Evolutionary conservation across 2,888 invertebrate genomes (phyloP), one percentile per base, ranked within the genome.

Genomic region (Drosophila recens): DNA sequence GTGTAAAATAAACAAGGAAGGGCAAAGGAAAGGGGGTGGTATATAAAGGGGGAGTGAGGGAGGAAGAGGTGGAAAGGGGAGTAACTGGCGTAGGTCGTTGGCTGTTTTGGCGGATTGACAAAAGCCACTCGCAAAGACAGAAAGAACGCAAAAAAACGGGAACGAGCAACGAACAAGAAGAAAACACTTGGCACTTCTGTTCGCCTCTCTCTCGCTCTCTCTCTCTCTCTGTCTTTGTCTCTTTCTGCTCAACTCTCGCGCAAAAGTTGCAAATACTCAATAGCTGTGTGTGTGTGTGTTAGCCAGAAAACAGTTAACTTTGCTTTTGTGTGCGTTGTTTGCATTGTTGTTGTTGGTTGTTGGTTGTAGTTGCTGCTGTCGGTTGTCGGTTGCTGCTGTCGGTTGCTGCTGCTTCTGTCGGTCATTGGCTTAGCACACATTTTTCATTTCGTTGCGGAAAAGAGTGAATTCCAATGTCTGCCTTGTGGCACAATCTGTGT

Each of bases 391-490:
- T 40, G 52, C 46, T 48, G 43, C 20, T 43, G 40, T 54, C n/a
- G 51, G 72, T 52, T 61, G 79, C 63, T 72, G 73, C 71, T 71
- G 87, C 85, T 87, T 79, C 87, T 86, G 85, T 87, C 92, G 92
- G 92, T 92, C 92, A 92, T 91, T 91, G 92, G 92, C 92, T 92
- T 92, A 92, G 90, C 92, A 92, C 90, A 92, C 90, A 92, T 92
- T 91, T 89, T 89, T 89, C 90, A 88, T 89, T 91, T 91, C 89
- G 77, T 89, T 87, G 90, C 88, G 82, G 89, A 89, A 89, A 88
- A 90, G 90, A 90, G 90, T 90, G 89, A 90, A 90, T 90, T 90
- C 89, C 84, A 73, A 74, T 73, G 78, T 68, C 76, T 67, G 69
- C 61, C 64, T 61, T 52, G 69, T 75, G 70, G 63, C 80, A 77